A percentile compares a stretch with the other conserved stretches of the same genome.
These are phyloP conservation scores for Eustalomyia histrio DNA, from an alignment of 2,888 invertebrate species.

Conservation along the genomic window DNA sequence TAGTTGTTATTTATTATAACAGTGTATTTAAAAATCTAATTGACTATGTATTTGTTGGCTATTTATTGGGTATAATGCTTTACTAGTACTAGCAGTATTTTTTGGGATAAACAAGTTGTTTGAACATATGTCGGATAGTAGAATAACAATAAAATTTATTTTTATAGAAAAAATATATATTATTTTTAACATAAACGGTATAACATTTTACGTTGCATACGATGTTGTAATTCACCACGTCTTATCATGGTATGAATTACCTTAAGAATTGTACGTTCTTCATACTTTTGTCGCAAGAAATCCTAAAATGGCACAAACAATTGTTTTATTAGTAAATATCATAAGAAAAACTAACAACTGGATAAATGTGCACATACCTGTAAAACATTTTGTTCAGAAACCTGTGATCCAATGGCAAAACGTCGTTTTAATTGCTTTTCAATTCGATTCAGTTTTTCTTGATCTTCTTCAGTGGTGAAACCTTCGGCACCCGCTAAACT, in stretches of 20 bases:
- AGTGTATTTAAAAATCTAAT: no score
- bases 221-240: slow-evolving; percentile 96
- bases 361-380: slow-evolving; percentile 80
- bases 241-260: slow-evolving; percentile 97
- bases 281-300: slow-evolving; percentile 90
- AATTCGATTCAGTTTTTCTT: slow-evolving; percentile 91
- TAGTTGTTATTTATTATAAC: no score
- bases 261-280: slow-evolving; percentile 91
- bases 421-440: slow-evolving; percentile 96
- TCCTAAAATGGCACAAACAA: slow-evolving; percentile 80
- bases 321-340: neutral
- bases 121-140: no score
- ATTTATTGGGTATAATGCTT: no score
- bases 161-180: slow-evolving; percentile 12
- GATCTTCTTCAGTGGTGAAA: slow-evolving; percentile 96
- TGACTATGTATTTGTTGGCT: no score
- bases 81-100: no score
- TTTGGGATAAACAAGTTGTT: no score
- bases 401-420: slow-evolving; percentile 97
- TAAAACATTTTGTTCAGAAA: slow-evolving; percentile 95
- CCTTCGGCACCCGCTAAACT: slow-evolving; percentile 96
- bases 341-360: neutral
- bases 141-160: neutral
- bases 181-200: slow-evolving; percentile 92
- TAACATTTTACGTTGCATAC: slow-evolving; percentile 97